Evolutionary conservation across 2,888 invertebrate genomes (phyloP).

Genomic region (Chloroclystis v-ata): DNA sequence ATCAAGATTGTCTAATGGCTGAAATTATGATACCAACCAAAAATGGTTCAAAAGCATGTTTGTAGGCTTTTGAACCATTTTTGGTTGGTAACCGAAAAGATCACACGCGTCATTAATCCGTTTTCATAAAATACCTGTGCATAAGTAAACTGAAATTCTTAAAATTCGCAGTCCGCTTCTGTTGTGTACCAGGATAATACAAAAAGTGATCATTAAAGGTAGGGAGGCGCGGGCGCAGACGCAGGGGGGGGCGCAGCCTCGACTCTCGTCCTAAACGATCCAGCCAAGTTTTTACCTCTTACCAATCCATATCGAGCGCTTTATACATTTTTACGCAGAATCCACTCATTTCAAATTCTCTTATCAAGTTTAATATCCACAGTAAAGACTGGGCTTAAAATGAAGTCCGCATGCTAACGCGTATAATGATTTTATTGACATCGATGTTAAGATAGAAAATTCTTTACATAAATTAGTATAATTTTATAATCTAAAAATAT

Average conservation of each 20-base stretch:
- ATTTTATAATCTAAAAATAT: slow-evolving; percentile 27
- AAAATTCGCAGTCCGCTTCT: slow-evolving; percentile 38
- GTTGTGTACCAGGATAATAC: slow-evolving; percentile 46
- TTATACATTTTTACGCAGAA: slow-evolving; percentile 62
- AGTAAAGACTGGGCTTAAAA: slow-evolving; percentile 24
- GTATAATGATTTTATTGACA: slow-evolving; percentile 29
- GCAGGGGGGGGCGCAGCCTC: slow-evolving; percentile 55
- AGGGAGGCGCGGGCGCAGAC: slow-evolving; percentile 60
- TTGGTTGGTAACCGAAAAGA: too few relatives aligned
- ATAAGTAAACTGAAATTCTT: too few relatives aligned
- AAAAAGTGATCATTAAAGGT: slow-evolving; percentile 76
- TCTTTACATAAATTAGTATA: slow-evolving; percentile 32
- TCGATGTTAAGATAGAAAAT: slow-evolving; percentile 29
- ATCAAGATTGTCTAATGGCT: too few relatives aligned
- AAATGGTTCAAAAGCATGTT: too few relatives aligned
- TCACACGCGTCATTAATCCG: too few relatives aligned
- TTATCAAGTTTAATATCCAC: slow-evolving; percentile 31
- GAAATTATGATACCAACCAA: too few relatives aligned
- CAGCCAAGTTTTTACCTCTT: slow-evolving; percentile 68
- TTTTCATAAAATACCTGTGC: too few relatives aligned
- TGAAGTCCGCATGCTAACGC: slow-evolving; percentile 26
- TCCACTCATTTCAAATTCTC: slow-evolving; percentile 41
- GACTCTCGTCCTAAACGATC: slow-evolving; percentile 61
- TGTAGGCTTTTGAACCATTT: too few relatives aligned
- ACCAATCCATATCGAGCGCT: slow-evolving; percentile 66